Evolutionary conservation across 2,113 vertebrate genomes (phyloP).

Genomic region (Oenanthe oenanthe): DNA sequence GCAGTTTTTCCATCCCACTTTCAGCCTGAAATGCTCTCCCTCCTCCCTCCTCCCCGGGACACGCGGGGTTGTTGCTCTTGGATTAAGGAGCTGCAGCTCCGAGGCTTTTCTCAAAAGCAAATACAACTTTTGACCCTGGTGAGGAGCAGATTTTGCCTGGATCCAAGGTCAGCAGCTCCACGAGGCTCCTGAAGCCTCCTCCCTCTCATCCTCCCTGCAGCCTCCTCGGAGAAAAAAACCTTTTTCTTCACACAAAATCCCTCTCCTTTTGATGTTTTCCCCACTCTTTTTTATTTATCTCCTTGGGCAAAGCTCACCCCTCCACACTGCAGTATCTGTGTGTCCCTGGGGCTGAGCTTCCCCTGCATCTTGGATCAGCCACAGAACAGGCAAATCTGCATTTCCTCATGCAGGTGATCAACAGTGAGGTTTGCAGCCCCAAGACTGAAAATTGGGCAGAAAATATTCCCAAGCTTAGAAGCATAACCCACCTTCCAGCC

Average conservation of each 20-base stretch:
- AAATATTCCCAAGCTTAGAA: not conserved
- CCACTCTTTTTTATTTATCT: not conserved
- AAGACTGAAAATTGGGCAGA: not conserved
- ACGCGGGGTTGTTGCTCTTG: not conserved
- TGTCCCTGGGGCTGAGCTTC: not conserved
- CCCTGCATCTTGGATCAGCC: not conserved
- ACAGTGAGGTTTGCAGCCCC: not conserved
- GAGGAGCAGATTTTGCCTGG: not conserved
- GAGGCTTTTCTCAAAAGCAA: conserved; percentile 11
- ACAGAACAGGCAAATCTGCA: not conserved
- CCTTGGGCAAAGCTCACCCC: not conserved
- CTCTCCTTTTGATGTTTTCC: not conserved
- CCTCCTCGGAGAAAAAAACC: not conserved
- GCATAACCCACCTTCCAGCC: not conserved
- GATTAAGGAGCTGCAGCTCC: not conserved
- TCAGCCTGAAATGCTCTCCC: not conserved
- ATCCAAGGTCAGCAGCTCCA: conserved; percentile 2
- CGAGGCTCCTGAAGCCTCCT: not conserved
- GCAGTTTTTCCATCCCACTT: not conserved
- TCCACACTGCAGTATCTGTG: rapidly evolving
- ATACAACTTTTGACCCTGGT: not conserved
- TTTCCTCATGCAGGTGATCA: not conserved
- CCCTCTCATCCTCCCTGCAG: not conserved
- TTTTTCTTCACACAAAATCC: not conserved
- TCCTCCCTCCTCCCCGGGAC: not conserved